Conservation (phyloP, 2,888 invertebrate genomes). For the Sceliomorpha sp. region DNA sequence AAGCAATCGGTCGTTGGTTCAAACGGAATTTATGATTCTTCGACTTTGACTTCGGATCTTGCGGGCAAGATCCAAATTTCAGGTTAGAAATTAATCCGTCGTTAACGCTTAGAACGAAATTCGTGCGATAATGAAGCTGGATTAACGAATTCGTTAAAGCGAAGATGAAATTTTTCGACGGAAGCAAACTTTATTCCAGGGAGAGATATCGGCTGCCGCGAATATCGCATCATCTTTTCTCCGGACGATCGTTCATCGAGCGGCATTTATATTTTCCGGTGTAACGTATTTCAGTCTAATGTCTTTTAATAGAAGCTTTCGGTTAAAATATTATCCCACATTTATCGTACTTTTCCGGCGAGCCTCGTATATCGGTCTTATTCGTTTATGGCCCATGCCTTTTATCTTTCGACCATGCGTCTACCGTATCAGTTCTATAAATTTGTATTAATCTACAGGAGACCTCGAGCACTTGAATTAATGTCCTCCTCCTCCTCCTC, state of each 20-base stretch:
- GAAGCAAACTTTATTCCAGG: no score
- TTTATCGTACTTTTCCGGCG: constrained; percentile 30
- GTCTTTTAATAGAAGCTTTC: constrained; percentile 40
- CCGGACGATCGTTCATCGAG: constrained; percentile 3
- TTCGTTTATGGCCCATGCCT: constrained; percentile 26
- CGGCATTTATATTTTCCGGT: constrained; percentile 12
- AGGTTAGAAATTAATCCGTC: no score
- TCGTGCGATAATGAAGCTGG: no score
- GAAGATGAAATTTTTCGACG: no score
- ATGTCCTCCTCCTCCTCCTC: no score
- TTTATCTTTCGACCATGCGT: constrained; percentile 33
- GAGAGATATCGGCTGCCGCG: constrained; percentile 1
- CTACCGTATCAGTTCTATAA: constrained; percentile 35
- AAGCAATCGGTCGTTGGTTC: no score
- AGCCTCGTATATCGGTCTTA: constrained; percentile 41
- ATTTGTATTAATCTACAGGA: constrained; percentile 45
- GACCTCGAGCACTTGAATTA: constrained; percentile 23
- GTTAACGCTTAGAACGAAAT: no score
- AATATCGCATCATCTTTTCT: constrained; percentile 8
- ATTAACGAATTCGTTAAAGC: no score
- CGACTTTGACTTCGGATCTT: no score
- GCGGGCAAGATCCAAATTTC: no score
- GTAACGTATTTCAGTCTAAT: constrained; percentile 30
- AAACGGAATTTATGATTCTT: no score
- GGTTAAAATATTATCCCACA: constrained; percentile 38